phyloP scores from a whole-genome alignment of 2,888 invertebrate species.

The Minunthozetes semirufus region DNA sequence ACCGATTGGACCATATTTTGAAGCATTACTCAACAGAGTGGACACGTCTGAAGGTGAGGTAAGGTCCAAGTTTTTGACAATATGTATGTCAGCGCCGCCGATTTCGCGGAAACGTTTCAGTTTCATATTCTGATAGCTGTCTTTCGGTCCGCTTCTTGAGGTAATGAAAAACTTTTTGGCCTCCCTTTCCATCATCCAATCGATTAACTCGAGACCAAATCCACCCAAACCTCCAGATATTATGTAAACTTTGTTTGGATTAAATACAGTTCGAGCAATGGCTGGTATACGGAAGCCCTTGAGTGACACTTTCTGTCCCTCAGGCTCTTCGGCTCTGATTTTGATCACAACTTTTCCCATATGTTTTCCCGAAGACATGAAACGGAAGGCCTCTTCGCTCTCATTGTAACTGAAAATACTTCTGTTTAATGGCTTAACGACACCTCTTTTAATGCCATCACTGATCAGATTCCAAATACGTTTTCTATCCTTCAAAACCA shows the following conservation, averaged over 20 bases:
- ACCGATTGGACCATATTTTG: slow-evolving; percentile 59
- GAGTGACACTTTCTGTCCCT: neutral
- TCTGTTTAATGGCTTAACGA: slow-evolving; percentile 77
- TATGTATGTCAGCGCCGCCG: neutral
- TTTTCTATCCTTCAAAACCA: slow-evolving; percentile 7
- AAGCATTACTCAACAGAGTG: slow-evolving; percentile 60
- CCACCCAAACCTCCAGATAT: slow-evolving; percentile 78
- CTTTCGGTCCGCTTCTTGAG: slow-evolving; percentile 79
- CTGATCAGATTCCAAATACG: slow-evolving; percentile 55
- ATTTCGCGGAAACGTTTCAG: slow-evolving; percentile 56
- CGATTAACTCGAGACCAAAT: slow-evolving; percentile 85
- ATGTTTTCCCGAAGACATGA: slow-evolving; percentile 96
- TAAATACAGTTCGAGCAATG: slow-evolving; percentile 71
- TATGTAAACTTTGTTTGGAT: slow-evolving; percentile 52
- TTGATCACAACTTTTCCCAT: slow-evolving; percentile 92
- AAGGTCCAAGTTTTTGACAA: slow-evolving; percentile 53
- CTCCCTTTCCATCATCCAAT: slow-evolving; percentile 84
- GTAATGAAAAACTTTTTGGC: slow-evolving; percentile 76
- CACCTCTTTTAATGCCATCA: slow-evolving; percentile 78
- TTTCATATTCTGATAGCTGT: slow-evolving; percentile 84
- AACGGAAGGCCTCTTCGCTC: slow-evolving; percentile 83
- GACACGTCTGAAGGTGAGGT: slow-evolving; percentile 63
- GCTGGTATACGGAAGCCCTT: slow-evolving; percentile 49
- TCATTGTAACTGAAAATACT: slow-evolving; percentile 78
- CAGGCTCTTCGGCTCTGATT: slow-evolving; percentile 48